phyloP scores from a whole-genome alignment of 2,888 invertebrate species.

The Caenorhabditis panamensis region DNA sequence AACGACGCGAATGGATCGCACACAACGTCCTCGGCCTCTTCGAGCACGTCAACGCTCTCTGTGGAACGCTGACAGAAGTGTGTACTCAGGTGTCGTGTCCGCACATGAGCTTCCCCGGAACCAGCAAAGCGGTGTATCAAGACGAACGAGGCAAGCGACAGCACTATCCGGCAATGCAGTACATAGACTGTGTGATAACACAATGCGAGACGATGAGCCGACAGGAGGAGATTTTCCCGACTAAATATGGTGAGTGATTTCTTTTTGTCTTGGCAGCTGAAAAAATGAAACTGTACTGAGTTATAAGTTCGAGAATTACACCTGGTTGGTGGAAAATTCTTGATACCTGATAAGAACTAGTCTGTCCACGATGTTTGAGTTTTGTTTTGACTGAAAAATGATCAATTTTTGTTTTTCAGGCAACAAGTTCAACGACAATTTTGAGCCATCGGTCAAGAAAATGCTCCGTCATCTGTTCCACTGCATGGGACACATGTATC shows the following conservation, averaged over 20 bases:
- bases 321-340: no score
- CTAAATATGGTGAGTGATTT: slow-evolving; percentile 75
- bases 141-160: slow-evolving; percentile 79
- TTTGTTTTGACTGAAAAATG: no score
- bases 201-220: slow-evolving; percentile 75
- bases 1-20: slow-evolving; percentile 99
- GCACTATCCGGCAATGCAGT: slow-evolving; percentile 77
- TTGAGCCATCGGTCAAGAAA: slow-evolving; percentile 73
- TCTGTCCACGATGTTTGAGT: no score
- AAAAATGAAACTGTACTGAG: neutral
- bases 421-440: slow-evolving; percentile 72
- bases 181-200: slow-evolving; percentile 79
- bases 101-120: slow-evolving; percentile 95
- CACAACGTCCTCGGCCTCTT: slow-evolving; percentile 89
- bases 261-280: no score
- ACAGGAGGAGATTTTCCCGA: slow-evolving; percentile 78
- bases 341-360: no score
- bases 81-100: slow-evolving; percentile 96
- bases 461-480: slow-evolving; percentile 77
- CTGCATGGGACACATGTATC: slow-evolving; percentile 78
- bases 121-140: slow-evolving; percentile 77
- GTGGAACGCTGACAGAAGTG: slow-evolving; percentile 98
- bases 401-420: no score
- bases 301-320: no score
- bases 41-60: slow-evolving; percentile 98